These are phyloP conservation scores for Cinara cedri DNA, from an alignment of 2,888 invertebrate genomes.

Conservation along the genomic window DNA sequence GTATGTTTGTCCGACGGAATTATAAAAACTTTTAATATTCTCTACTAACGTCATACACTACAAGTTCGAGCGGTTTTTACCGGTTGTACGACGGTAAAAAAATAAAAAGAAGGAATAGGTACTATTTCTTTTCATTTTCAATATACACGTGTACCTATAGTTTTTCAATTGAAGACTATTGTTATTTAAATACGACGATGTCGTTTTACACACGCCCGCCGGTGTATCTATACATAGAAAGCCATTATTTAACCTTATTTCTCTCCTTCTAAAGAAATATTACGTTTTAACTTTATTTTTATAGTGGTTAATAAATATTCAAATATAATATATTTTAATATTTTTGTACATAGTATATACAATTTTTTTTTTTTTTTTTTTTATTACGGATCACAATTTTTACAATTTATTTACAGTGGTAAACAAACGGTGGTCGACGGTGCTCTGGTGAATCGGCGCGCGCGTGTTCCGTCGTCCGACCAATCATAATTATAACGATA, in stretches of 20 bases:
- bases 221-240: not conserved
- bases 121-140: slow-evolving; percentile 34
- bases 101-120: too few relatives aligned
- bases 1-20: not conserved
- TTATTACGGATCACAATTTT: too few relatives aligned
- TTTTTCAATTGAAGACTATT: slow-evolving; percentile 35
- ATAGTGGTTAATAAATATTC: slow-evolving; percentile 3
- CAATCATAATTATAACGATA: too few relatives aligned
- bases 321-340: slow-evolving; percentile 29
- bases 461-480: too few relatives aligned
- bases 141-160: not conserved
- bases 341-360: too few relatives aligned
- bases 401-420: too few relatives aligned
- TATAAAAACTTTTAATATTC: not conserved
- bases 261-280: slow-evolving; percentile 9
- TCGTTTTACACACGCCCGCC: not conserved
- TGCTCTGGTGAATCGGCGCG: too few relatives aligned
- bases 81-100: not conserved
- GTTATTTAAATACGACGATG: slow-evolving; percentile 32
- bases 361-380: too few relatives aligned
- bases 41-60: not conserved
- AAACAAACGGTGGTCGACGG: too few relatives aligned
- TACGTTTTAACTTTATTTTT: slow-evolving; percentile 13
- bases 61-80: not conserved
- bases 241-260: slow-evolving; percentile 14